A percentile compares a stretch with the other conserved stretches of the same genome.
phyloP scores from a whole-genome alignment of 2,888 invertebrate species.

The Stenoptilia bipunctidactyla region DNA sequence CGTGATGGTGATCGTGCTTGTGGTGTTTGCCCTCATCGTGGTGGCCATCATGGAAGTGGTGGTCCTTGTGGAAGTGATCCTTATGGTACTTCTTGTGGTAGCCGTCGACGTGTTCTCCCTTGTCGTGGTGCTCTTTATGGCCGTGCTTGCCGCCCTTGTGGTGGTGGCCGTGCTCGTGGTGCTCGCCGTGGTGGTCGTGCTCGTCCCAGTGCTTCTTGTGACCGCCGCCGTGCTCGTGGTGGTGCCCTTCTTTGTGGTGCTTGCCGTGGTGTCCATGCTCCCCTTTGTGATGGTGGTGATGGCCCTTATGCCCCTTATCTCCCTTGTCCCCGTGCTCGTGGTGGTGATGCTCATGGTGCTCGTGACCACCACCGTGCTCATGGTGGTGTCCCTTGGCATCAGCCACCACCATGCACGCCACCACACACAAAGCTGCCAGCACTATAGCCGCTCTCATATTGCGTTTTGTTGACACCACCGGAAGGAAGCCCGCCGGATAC shows the following conservation, averaged over 20 bases:
- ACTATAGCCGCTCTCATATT: slow-evolving; percentile 48
- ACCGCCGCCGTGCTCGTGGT: slow-evolving; percentile 81
- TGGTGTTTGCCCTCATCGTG: slow-evolving; percentile 87
- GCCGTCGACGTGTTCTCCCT: slow-evolving; percentile 84
- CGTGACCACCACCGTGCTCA: slow-evolving; percentile 76
- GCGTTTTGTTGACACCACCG: slow-evolving; percentile 15
- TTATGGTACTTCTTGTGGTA: slow-evolving; percentile 89
- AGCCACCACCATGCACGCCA: slow-evolving; percentile 50
- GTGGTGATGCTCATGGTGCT: slow-evolving; percentile 76
- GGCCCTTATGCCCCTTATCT: slow-evolving; percentile 81
- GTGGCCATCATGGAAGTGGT: slow-evolving; percentile 89
- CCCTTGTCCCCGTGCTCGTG: slow-evolving; percentile 80
- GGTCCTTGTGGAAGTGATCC: slow-evolving; percentile 89
- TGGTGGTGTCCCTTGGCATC: slow-evolving; percentile 62
- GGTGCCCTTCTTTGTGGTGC: slow-evolving; percentile 80
- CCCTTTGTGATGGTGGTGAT: slow-evolving; percentile 83
- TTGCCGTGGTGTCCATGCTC: slow-evolving; percentile 83
- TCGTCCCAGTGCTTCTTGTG: slow-evolving; percentile 86
- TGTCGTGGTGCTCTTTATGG: slow-evolving; percentile 87
- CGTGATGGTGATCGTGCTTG: slow-evolving; percentile 82
- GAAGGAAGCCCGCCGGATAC: slow-evolving; percentile 54
- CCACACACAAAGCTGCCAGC: slow-evolving; percentile 43
- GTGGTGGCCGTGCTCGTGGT: slow-evolving; percentile 82
- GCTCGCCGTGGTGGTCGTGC: slow-evolving; percentile 79
- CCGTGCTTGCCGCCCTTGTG: slow-evolving; percentile 85